Evolutionary conservation across 2,113 vertebrate genomes (phyloP), one percentile per base, ranked within the genome.

Genomic region (Glaucidium brasilianum): DNA sequence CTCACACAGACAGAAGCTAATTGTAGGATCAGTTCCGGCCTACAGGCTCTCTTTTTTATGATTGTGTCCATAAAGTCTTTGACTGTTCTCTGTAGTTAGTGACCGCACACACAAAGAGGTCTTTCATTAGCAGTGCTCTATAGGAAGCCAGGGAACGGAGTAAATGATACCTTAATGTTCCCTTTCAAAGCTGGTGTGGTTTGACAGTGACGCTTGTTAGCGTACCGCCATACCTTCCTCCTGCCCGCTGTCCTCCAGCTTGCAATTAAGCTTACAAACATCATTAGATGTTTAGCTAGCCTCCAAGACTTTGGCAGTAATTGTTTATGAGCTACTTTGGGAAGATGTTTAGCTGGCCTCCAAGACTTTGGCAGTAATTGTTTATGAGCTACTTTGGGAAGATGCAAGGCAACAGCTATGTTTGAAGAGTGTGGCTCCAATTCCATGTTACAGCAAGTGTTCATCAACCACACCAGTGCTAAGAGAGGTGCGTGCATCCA

Each of bases 81-180:
- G 91, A 90, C 94, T 97, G 97, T 60, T 97, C 94, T 95, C 92
- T 96, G 85, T 56, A 95, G 92, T 97, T 96, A 96, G 86, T 97
- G 96, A 94, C 95, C 56, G 47, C 68, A 68, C 73, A 83, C 85
- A 98, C 98, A 98, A 98, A 97, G 97, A 94, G 34, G 91, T 80
- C 98, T 98, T 98, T 98, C 98, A 98, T 98, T 96, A 96, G 90
- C 85, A 87, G 87, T 2, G 73, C 89, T 97, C 87, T 83, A 69
- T 94, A 96, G 92, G 94, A 98, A 98, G 97, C 93, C 92, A 92
- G 88, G 90, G 91, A 94, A 93, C 82, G 4, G 49, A 97, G 97
- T 97, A 98, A 98, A 98, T 96, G 98, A 98, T 97, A 98, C 92
- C 96, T 98, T 98, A 97, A 97, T 96, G 97, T 97, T 98, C 96